Conservation (phyloP, 2,888 invertebrate species). For the Liodrosophila aerea region DNA sequence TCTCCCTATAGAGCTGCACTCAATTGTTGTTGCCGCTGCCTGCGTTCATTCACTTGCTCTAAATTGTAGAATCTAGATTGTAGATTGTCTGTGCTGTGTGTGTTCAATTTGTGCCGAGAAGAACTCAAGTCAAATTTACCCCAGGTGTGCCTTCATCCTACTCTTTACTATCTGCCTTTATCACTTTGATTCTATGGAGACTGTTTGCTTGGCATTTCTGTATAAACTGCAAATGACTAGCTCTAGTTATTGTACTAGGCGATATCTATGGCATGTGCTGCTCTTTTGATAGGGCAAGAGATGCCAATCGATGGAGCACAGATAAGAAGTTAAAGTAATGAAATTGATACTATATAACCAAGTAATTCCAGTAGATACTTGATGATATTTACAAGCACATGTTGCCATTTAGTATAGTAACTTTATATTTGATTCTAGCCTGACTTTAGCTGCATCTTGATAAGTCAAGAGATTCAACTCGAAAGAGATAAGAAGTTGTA, state of each 20-base stretch:
- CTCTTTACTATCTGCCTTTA: background rate
- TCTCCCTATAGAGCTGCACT: constrained; percentile 61
- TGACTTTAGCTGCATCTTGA: too few relatives aligned
- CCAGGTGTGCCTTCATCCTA: constrained; percentile 24
- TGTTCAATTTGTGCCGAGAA: constrained; percentile 66
- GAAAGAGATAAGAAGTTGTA: too few relatives aligned
- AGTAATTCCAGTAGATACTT: too few relatives aligned
- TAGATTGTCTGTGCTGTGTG: constrained; percentile 29
- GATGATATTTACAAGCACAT: too few relatives aligned
- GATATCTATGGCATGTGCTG: background rate
- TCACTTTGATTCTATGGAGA: constrained; percentile 4
- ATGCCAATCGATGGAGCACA: too few relatives aligned
- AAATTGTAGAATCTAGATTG: constrained; percentile 39
- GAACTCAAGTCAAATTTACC: constrained; percentile 68
- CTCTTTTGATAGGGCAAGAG: background rate
- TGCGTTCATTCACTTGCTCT: constrained; percentile 48
- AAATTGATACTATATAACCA: too few relatives aligned
- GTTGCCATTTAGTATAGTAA: too few relatives aligned
- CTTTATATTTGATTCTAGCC: too few relatives aligned
- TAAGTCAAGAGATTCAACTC: too few relatives aligned
- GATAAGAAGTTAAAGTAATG: too few relatives aligned
- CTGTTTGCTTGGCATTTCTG: constrained; percentile 2
- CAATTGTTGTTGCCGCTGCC: constrained; percentile 43
- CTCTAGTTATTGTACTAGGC: constrained; percentile 1
- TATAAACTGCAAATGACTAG: constrained; percentile 11